Conservation (phyloP, 2,888 invertebrate genomes). For the Diaperis boleti region DNA sequence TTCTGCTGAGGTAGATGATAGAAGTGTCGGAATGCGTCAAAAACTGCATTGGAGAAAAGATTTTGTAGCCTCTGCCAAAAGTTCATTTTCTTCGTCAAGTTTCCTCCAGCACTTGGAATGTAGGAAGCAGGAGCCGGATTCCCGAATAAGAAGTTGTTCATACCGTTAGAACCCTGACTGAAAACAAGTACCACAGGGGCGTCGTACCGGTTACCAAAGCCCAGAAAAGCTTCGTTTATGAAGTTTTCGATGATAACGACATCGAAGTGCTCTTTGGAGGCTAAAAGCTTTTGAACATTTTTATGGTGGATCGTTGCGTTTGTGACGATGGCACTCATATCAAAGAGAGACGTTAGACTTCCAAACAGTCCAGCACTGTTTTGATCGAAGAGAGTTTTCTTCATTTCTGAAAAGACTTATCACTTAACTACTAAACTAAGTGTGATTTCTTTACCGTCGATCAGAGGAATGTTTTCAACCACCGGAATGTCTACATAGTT, state of each 20-base stretch:
- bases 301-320: conserved; percentile 43
- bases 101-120: conserved; percentile 31
- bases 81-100: conserved; percentile 59
- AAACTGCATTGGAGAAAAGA: conserved; percentile 59
- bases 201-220: conserved; percentile 49
- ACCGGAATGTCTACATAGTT: conserved; percentile 62
- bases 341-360: neutral
- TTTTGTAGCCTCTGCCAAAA: conserved; percentile 70
- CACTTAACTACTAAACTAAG: neutral
- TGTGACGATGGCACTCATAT: conserved; percentile 9
- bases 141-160: conserved; percentile 51
- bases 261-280: conserved; percentile 51
- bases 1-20: conserved; percentile 47
- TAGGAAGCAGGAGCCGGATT: conserved; percentile 52
- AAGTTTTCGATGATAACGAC: conserved; percentile 54
- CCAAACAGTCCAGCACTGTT: neutral
- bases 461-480: conserved; percentile 30
- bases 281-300: conserved; percentile 50
- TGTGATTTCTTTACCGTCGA: conserved; percentile 43
- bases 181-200: conserved; percentile 51
- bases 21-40: conserved; percentile 41
- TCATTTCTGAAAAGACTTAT: conserved; percentile 7
- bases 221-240: conserved; percentile 50
- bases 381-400: neutral
- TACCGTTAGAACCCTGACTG: conserved; percentile 44